phyloP scores from a whole-genome alignment of 2,797 vertebrate genomes.

The Characodon lateralis region DNA sequence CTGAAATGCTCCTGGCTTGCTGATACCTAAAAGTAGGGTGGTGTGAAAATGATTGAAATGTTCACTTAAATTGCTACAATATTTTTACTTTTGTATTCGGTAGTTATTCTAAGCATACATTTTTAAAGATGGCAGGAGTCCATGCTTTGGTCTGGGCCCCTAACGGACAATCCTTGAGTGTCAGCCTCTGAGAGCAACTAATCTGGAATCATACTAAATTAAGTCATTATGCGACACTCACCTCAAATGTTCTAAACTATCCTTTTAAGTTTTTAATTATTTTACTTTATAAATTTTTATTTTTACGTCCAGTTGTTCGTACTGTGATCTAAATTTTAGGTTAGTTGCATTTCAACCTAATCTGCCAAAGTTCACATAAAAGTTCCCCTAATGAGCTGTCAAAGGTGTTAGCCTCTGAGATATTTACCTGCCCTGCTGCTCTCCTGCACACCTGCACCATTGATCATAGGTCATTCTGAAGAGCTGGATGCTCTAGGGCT shows the following conservation, averaged over 20 bases:
- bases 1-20: neutral
- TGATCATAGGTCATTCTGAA: slow-evolving; percentile 68
- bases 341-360: neutral
- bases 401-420: slow-evolving; percentile 67
- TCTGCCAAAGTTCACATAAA: slow-evolving; percentile 27
- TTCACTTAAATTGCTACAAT: neutral
- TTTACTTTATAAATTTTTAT: neutral
- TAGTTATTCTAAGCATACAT: neutral
- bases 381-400: slow-evolving; percentile 42
- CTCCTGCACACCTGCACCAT: slow-evolving; percentile 73
- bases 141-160: neutral
- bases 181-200: neutral
- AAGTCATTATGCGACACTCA: neutral
- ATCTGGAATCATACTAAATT: neutral
- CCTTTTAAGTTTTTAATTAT: neutral
- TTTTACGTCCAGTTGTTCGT: neutral
- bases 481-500: slow-evolving; percentile 69
- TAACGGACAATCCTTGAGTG: neutral
- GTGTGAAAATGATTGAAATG: neutral
- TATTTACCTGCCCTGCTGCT: slow-evolving; percentile 63
- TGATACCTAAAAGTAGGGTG: neutral
- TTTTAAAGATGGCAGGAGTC: neutral
- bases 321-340: neutral
- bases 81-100: neutral
- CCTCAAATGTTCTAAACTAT: neutral